These are phyloP conservation scores for Myrmophylax atrothorax DNA, from an alignment of 2,113 vertebrate species.

Conservation along the genomic window DNA sequence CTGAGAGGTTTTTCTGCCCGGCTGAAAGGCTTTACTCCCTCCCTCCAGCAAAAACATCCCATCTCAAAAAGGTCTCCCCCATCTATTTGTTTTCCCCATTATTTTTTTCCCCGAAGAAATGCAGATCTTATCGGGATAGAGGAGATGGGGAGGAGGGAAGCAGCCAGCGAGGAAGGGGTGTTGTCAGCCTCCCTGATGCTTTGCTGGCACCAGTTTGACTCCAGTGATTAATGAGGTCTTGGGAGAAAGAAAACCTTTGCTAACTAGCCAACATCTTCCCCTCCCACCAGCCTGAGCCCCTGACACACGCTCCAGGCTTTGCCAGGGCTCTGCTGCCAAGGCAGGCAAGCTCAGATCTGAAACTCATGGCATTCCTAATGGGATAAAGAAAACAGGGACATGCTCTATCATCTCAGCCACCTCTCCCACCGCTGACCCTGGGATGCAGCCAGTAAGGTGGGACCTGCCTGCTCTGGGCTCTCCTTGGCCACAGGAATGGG, in stretches of 20 bases:
- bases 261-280: background rate
- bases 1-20: background rate
- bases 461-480: background rate
- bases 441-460: background rate
- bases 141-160: background rate
- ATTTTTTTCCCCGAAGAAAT: background rate
- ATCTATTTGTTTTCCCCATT: background rate
- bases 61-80: background rate
- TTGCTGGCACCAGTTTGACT: background rate
- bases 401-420: fast-evolving
- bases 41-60: background rate
- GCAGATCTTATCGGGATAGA: background rate
- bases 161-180: background rate
- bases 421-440: background rate
- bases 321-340: background rate
- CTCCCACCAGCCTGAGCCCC: background rate
- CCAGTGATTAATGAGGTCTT: slow-evolving; percentile 5
- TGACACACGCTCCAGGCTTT: background rate
- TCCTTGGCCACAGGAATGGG: background rate
- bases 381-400: background rate
- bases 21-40: background rate
- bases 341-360: background rate
- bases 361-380: background rate
- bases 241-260: slow-evolving; percentile 49
- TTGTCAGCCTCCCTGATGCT: background rate